These are phyloP conservation scores for Ptychoptera albimana DNA, from an alignment of 2,888 invertebrate species.

Conservation along the genomic window DNA sequence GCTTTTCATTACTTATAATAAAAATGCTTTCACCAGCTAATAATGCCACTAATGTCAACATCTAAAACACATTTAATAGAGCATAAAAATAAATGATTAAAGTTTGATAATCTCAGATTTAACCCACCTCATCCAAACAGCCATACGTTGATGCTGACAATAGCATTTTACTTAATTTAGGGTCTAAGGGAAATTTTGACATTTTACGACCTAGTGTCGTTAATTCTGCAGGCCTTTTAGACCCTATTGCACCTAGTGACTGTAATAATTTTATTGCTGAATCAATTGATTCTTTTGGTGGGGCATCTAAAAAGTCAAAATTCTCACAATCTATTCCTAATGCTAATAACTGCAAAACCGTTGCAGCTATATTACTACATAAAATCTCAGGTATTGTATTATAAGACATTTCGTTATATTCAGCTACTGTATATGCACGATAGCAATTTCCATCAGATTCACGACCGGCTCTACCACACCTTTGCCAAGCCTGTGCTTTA, in stretches of 20 bases:
- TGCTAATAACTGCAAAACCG: constrained; percentile 65
- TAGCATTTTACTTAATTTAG: constrained; percentile 68
- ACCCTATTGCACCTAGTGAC: constrained; percentile 54
- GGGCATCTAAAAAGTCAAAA: constrained; percentile 86
- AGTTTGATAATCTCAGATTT: neutral
- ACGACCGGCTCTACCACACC: constrained; percentile 83
- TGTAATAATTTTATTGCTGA: constrained; percentile 47
- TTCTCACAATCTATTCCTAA: constrained; percentile 64
- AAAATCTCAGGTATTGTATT: constrained; percentile 79
- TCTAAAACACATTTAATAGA: constrained; percentile 23
- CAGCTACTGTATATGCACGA: constrained; percentile 63
- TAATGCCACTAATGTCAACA: constrained; percentile 71
- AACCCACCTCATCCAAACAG: constrained; percentile 53
- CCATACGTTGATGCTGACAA: constrained; percentile 59
- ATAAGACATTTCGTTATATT: constrained; percentile 53
- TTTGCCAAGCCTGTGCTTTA: constrained; percentile 85
- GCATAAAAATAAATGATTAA: constrained; percentile 1
- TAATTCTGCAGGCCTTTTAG: constrained; percentile 40
- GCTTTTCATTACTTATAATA: constrained; percentile 45
- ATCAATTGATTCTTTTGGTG: constrained; percentile 52
- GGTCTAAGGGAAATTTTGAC: constrained; percentile 85
- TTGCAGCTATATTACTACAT: constrained; percentile 40
- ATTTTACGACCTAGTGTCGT: constrained; percentile 70
- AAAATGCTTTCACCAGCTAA: constrained; percentile 81
- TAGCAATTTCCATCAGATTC: constrained; percentile 76